These are phyloP conservation scores for Tympanoctomys barrerae DNA, from an alignment of 2,797 vertebrate genomes.

Conservation along the genomic window DNA sequence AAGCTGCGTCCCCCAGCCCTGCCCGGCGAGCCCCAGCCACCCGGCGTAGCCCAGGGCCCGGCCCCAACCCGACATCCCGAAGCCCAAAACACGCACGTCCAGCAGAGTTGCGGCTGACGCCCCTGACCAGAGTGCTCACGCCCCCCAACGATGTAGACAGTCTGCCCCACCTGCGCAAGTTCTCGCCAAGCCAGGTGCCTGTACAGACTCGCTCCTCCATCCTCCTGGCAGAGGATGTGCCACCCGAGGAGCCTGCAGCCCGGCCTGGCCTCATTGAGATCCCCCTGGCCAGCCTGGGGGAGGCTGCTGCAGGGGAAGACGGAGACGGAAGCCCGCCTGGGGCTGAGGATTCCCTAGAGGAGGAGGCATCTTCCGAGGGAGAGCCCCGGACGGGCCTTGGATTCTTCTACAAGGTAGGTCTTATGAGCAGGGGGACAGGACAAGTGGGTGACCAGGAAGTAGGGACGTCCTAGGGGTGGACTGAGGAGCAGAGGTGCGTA, in stretches of 20 bases:
- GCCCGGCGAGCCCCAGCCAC: slow-evolving; percentile 70
- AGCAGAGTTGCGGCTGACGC: slow-evolving; percentile 88
- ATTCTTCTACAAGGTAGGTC: slow-evolving; percentile 95
- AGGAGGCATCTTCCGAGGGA: slow-evolving; percentile 87
- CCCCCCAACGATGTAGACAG: slow-evolving; percentile 93
- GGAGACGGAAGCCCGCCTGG: slow-evolving; percentile 86
- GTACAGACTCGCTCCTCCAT: slow-evolving; percentile 95
- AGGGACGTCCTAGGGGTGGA: background rate
- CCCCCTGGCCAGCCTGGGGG: slow-evolving; percentile 90
- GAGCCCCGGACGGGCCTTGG: slow-evolving; percentile 87
- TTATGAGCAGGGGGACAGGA: background rate
- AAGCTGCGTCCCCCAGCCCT: slow-evolving; percentile 82
- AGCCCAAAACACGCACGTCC: slow-evolving; percentile 92
- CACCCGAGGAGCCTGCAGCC: slow-evolving; percentile 70
- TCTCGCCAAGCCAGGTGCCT: slow-evolving; percentile 91
- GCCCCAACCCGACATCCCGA: slow-evolving; percentile 92
- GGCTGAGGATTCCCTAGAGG: slow-evolving; percentile 90
- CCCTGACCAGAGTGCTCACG: slow-evolving; percentile 91
- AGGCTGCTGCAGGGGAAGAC: slow-evolving; percentile 84
- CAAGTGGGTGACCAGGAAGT: background rate
- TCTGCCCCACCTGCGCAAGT: slow-evolving; percentile 93
- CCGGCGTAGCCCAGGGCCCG: slow-evolving; percentile 88
- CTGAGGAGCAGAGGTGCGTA: too few species aligned
- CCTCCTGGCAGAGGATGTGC: slow-evolving; percentile 86
- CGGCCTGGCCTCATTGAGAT: slow-evolving; percentile 92